Base-by-base conservation (phyloP, 1,140 invertebrate genomes). In the Dolichoris vasculosae region DNA sequence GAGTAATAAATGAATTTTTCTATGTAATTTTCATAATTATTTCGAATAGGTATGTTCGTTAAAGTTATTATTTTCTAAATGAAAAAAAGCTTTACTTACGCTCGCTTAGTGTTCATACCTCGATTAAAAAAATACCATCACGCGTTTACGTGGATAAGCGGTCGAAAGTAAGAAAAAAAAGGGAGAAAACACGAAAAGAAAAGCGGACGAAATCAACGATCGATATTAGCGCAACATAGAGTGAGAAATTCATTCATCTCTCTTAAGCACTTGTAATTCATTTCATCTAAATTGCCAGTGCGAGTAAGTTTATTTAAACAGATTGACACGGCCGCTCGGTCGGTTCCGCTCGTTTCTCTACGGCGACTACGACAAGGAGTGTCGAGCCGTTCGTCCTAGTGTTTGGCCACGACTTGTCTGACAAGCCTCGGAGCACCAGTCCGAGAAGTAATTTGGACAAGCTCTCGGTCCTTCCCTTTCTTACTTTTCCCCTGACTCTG, bases 251-350 rank as follows among this genome's bases (percentile, higher is more conserved):
- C 77, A 79, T 79, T 55, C 26, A 35, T 59, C 35, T 32, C 48
- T 40, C 30, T 79, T 11, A 20, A 67, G 55, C 32, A 55, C 4
- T 69, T 75, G 46, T 55, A 81, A 81, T 71, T 82, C 64, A 48
- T 67, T 51, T 67, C 38, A 38, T 67, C 40, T 13, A 73, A 76
- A 83, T 83, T 83, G 71, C 69, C 35, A 35, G n/a, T 17, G 69
- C 13, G 73, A 46, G 20, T 48, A 67, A 79, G 83, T 84, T 84
- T 79, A 84, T 84, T 84, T 79, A 79, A 84, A 84, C 63, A 71
- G 63, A 84, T 79, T 79, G 83, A 79, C 76, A 43, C 51, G 55
- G 76, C 30, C 46, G 32, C 43, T 67, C 2, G 20, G 51, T 35
- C 63, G 40, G 59, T 59, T 64, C 6, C 63, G 63, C 59, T 67